Evolutionary conservation across 2,113 vertebrate species (phyloP).

Genomic region (Clarias gariepinus): DNA sequence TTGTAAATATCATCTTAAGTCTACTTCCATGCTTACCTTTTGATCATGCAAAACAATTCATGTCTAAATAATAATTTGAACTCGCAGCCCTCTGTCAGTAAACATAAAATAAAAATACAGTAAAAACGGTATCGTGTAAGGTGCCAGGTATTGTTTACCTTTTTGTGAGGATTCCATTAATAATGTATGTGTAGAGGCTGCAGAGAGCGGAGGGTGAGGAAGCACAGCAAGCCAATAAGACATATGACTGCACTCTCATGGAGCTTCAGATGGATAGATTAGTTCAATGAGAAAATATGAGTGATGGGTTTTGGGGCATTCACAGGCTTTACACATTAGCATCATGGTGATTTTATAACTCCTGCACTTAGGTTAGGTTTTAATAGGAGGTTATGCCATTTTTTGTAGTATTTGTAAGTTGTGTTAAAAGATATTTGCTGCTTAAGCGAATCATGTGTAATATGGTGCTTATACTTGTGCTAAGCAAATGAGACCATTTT

Average conservation of each 20-base stretch:
- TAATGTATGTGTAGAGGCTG: slow-evolving; percentile 56
- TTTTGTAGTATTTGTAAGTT: neutral
- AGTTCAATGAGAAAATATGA: slow-evolving; percentile 30
- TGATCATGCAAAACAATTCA: neutral
- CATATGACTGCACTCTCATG: slow-evolving; percentile 48
- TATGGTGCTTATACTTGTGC: neutral
- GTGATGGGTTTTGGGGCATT: slow-evolving; percentile 39
- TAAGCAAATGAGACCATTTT: neutral
- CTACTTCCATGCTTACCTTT: neutral
- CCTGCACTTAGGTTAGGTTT: slow-evolving; percentile 46
- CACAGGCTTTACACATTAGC: slow-evolving; percentile 39
- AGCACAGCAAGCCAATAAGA: slow-evolving; percentile 38
- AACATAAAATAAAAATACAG: neutral
- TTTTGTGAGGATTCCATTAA: slow-evolving; percentile 51
- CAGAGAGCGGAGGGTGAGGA: slow-evolving; percentile 41
- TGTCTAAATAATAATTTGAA: neutral
- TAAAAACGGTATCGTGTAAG: too few relatives aligned
- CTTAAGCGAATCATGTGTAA: neutral
- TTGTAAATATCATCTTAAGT: neutral
- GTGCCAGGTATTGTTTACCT: slow-evolving; percentile 23
- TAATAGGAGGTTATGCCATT: slow-evolving; percentile 29
- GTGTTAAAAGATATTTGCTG: neutral
- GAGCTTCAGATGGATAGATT: slow-evolving; percentile 33
- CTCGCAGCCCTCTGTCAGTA: neutral
- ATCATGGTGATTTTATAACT: slow-evolving; percentile 43